Evolutionary conservation across 2,888 invertebrate genomes (phyloP), one percentile per base, ranked within the genome.

Genomic region (Heterodera filipjevi): DNA sequence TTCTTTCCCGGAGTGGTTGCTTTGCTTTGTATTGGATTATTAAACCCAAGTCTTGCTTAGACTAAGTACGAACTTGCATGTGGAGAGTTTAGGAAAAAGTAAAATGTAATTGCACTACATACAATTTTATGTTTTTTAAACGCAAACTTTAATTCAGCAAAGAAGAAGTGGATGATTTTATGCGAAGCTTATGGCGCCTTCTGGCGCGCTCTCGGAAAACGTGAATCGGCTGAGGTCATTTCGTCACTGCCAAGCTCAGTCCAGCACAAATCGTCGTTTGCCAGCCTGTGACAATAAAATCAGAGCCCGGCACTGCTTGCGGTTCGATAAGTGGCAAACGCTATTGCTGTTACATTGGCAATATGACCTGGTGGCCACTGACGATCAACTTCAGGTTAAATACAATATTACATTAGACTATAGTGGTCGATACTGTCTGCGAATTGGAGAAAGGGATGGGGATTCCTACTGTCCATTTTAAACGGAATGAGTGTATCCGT

Each of bases 301-400:
- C 49, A 8, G 68, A 71, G 16, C 64, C 27, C 71, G 70, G 32
- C 19, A 10, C 12, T 32, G 46, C 27, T 16, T 46, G 46, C 14
- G 64, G 53, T 19, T 59, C 68, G 22, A 75, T 32, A 19, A 35
- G 39, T 32, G 89, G 89, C 8, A 87, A 88, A 77, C 85, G 90
- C 79, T 90, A 88, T 90, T 95, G 96, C 90, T 92, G 96, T 71
- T 99, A 99, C 91, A 93, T 99, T 89, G 98, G 98, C 89, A 99
- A 99, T 91, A 93, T 99, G 85, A 96, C 97, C 87, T 99, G 99
- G 97, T 89, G 88, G 85, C 89, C 0, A 89, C 88, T 2, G 89
- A 89, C 77, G 83, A 81, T 14, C 87, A 89, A 82, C 79, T 88
- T 16, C 30, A 79, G 80, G 86, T 75, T 59, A 84, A 59, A 27